phyloP scores from a whole-genome alignment of 2,888 invertebrate species.

The Drosophila falleni region DNA sequence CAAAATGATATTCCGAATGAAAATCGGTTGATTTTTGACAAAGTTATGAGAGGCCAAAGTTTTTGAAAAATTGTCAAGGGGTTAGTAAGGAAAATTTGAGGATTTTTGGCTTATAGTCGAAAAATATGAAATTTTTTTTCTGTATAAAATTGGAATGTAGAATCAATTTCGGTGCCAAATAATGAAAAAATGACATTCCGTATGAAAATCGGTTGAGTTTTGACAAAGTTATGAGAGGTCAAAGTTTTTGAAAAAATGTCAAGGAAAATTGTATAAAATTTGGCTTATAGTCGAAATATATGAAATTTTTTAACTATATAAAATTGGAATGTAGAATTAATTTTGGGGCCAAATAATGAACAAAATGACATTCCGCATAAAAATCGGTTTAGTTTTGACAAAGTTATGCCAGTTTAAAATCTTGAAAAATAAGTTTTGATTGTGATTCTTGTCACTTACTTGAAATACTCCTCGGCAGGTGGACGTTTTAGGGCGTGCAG shows the following conservation, averaged over 20 bases:
- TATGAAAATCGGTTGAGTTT: no score
- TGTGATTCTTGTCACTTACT: slow-evolving; percentile 85
- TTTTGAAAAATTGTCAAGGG: not conserved
- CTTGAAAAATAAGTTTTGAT: not conserved
- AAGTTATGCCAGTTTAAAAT: not conserved
- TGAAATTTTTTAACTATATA: not conserved
- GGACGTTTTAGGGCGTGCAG: slow-evolving; percentile 87
- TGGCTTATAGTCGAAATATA: no score
- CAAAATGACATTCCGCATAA: not conserved
- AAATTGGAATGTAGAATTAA: not conserved
- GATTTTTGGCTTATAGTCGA: no score
- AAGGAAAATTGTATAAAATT: not conserved
- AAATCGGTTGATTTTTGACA: not conserved
- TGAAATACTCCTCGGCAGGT: slow-evolving; percentile 91
- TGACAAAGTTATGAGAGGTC: no score
- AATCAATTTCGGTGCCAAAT: no score
- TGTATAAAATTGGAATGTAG: no score
- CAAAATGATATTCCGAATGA: not conserved
- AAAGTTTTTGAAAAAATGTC: not conserved
- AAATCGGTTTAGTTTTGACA: not conserved
- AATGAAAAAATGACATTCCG: no score
- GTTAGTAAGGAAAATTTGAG: not conserved
- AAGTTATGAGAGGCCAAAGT: not conserved
- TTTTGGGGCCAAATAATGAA: not conserved
- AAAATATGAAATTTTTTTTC: no score